Conservation (phyloP, 2,888 invertebrate species). For the Brachypterus glaber region DNA sequence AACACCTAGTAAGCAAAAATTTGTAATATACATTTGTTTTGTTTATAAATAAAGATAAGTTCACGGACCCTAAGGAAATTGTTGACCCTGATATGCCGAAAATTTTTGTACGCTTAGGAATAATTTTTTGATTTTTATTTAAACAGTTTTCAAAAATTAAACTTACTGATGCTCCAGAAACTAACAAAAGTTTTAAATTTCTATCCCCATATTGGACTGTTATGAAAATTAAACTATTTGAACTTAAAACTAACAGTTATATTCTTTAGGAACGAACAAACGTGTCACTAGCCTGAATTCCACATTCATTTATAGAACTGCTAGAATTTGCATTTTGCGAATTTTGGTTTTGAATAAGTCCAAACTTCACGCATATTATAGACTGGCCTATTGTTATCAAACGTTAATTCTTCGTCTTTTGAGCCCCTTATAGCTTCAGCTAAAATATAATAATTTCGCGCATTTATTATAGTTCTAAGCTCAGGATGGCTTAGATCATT, state of each 20-base stretch:
- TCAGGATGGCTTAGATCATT: neutral
- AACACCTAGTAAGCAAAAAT: no score
- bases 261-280: neutral
- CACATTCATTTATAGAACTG: neutral
- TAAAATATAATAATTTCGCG: neutral
- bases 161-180: no score
- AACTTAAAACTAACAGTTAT: neutral
- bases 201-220: neutral
- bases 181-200: neutral
- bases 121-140: neutral
- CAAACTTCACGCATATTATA: neutral
- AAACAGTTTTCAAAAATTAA: neutral
- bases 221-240: neutral
- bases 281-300: neutral
- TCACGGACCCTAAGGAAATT: neutral
- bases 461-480: neutral
- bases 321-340: neutral
- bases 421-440: neutral
- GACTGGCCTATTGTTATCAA: neutral
- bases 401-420: neutral
- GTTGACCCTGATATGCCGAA: neutral
- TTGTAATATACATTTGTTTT: conserved; percentile 2
- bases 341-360: neutral
- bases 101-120: neutral
- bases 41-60: neutral